Base-by-base conservation (phyloP, 2,888 invertebrate species). In the Acrobasis repandana region DNA sequence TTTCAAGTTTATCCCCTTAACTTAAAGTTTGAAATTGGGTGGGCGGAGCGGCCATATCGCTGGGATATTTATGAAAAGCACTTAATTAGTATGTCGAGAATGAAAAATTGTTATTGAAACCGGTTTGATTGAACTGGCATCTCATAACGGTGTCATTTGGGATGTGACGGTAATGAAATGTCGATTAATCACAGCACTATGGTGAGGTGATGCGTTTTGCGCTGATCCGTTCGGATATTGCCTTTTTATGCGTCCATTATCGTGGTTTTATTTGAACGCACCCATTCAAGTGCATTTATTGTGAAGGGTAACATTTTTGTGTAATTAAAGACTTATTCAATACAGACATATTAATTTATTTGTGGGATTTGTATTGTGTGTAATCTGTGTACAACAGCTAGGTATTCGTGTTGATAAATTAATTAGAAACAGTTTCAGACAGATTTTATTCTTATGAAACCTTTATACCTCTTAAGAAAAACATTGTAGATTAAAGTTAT, bases 71-170 rank as follows among this genome's bases (percentile, higher is more conserved):
- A 90, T 88, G 86, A 88, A 88, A 87, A 86, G 86, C 86, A 85
- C 89, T 92, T 90, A 91, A 92, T 92, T 92, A 91, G 90, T 89
- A 81, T 90, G 90, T 90, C 89, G 87, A 84, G 90, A 85, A 87
- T 91, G 90, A 91, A 90, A 92, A 92, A 92, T 91, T 90, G 90
- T 90, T 91, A 90, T 91, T 88, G 90, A 88, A 89, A 90, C 89
- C 81, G 80, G 85, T 82, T 83, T 89, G 89, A 91, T 91, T 89
- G 90, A 90, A 88, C 87, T 85, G 86, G 85, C 86, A 81, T 86
- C 85, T 90, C 86, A 87, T 90, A 90, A 90, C 88, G 88, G 85
- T 91, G 90, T 88, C 90, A 88, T 90, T 90, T 90, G 83, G 85
- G 86, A 88, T 86, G 86, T 77, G 81, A 82, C 81, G 78, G 79